Evolutionary conservation across 2,888 invertebrate genomes (phyloP).

Genomic region (Dryomyza anilis): DNA sequence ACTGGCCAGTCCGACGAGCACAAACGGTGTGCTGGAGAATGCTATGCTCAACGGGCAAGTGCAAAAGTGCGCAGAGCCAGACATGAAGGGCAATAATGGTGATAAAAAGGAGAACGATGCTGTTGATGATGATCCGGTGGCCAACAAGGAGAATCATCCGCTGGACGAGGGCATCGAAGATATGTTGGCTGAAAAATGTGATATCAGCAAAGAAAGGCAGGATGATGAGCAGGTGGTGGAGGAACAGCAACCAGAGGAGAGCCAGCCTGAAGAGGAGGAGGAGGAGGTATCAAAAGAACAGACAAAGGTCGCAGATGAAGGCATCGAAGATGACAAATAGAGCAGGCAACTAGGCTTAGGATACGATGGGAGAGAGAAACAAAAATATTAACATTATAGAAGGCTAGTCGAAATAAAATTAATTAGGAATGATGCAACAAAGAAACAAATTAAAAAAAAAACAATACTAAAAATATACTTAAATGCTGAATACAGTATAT

Average conservation of each 20-base stretch:
- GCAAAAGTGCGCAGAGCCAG: no score
- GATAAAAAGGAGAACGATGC: slow-evolving; percentile 28
- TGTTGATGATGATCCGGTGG: slow-evolving; percentile 32
- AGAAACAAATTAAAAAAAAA: slow-evolving; percentile 33
- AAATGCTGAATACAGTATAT: slow-evolving; percentile 24
- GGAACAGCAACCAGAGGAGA: slow-evolving; percentile 42
- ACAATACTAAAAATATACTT: slow-evolving; percentile 31
- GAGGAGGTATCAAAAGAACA: slow-evolving; percentile 40
- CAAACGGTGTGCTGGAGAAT: slow-evolving; percentile 34
- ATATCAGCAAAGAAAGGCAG: slow-evolving; percentile 56
- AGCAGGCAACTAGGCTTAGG: slow-evolving; percentile 15
- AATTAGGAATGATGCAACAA: no score
- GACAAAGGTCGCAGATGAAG: slow-evolving; percentile 56
- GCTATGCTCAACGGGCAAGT: background rate
- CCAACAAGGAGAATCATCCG: slow-evolving; percentile 48
- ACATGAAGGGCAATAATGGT: background rate
- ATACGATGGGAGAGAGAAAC: slow-evolving; percentile 22
- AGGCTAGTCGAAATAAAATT: slow-evolving; percentile 33
- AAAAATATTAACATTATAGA: slow-evolving; percentile 29
- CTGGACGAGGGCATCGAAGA: slow-evolving; percentile 59
- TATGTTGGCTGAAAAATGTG: slow-evolving; percentile 61
- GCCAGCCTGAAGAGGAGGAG: slow-evolving; percentile 58
- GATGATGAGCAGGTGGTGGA: slow-evolving; percentile 50
- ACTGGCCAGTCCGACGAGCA: slow-evolving; percentile 42
- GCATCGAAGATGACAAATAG: slow-evolving; percentile 59